These are phyloP conservation scores for Xiphorhynchus elegans DNA, from an alignment of 2,113 vertebrate species.

Conservation along the genomic window DNA sequence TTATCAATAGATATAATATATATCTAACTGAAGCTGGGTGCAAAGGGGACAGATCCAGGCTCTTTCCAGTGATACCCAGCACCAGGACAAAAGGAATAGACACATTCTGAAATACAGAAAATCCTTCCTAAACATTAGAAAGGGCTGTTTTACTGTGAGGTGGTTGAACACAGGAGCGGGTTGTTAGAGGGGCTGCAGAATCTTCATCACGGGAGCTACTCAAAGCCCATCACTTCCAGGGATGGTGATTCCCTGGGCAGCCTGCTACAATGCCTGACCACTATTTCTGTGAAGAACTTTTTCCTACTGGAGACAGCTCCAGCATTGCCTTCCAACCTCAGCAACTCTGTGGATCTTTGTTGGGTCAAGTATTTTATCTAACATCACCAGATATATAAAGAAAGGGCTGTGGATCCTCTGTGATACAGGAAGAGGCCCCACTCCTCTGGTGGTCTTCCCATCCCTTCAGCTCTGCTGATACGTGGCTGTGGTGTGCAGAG, in stretches of 20 bases:
- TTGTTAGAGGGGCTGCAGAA: background rate
- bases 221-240: background rate
- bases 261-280: background rate
- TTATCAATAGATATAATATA: background rate
- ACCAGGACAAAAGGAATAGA: background rate
- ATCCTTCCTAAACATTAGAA: background rate
- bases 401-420: background rate
- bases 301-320: background rate
- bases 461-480: background rate
- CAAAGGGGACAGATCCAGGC: background rate
- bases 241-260: background rate
- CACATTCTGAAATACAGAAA: background rate
- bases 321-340: background rate
- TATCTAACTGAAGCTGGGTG: background rate
- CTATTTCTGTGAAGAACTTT: background rate
- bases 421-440: background rate
- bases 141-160: background rate
- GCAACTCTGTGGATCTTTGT: background rate
- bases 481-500: rapidly evolving
- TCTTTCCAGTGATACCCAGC: background rate
- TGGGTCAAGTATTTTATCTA: background rate
- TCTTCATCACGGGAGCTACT: background rate
- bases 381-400: background rate
- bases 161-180: background rate
- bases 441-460: background rate